phyloP scores from a whole-genome alignment of 2,113 vertebrate genomes.

The Vimba vimba region DNA sequence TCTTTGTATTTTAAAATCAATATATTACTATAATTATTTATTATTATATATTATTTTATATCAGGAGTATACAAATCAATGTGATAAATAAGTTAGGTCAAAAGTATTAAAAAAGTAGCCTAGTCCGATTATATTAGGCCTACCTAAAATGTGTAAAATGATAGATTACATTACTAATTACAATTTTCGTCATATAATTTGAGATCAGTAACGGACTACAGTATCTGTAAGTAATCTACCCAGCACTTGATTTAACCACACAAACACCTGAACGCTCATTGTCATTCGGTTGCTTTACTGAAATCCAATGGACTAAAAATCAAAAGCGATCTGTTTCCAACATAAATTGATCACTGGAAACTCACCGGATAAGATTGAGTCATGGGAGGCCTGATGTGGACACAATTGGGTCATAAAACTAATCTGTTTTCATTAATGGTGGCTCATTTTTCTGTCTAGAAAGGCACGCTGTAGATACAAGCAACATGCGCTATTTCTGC shows the following conservation, averaged over 20 bases:
- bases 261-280: neutral
- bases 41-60: no score
- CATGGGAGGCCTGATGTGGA: conserved; percentile 28
- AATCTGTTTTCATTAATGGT: conserved; percentile 41
- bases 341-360: neutral
- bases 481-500: conserved; percentile 53
- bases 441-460: conserved; percentile 49
- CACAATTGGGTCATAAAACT: conserved; percentile 35
- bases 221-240: no score
- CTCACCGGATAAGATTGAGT: neutral
- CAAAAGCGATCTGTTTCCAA: neutral
- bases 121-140: no score
- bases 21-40: no score
- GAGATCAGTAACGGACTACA: no score
- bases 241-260: neutral
- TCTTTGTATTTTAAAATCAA: no score
- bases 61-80: no score
- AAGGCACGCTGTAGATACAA: conserved; percentile 40
- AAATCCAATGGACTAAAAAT: neutral
- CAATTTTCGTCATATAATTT: no score
- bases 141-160: no score
- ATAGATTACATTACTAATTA: no score
- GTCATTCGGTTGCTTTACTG: neutral
- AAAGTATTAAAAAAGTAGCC: no score
- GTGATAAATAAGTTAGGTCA: no score